Conservation (phyloP, 2,797 vertebrate genomes). For the Odontamblyopus rebecca region DNA sequence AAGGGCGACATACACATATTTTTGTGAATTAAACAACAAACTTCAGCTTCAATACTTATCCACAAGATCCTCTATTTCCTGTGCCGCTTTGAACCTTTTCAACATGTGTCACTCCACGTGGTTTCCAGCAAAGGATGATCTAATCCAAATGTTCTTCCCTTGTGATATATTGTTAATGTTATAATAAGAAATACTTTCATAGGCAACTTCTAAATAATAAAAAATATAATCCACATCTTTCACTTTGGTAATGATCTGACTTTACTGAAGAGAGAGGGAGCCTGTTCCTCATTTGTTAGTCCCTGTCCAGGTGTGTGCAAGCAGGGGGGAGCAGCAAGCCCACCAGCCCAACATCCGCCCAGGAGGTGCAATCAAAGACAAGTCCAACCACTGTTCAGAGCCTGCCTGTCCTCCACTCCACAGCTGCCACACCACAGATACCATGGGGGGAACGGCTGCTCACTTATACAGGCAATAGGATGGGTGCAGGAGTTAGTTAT, state of each 20-base stretch:
- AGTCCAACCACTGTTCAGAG: slow-evolving; percentile 65
- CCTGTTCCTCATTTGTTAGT: slow-evolving; percentile 1
- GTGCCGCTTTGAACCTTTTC: not conserved
- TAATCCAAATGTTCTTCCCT: no score
- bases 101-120: not conserved
- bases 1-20: not conserved
- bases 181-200: not conserved
- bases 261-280: slow-evolving; percentile 3
- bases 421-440: slow-evolving; percentile 39
- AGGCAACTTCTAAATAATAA: not conserved
- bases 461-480: not conserved
- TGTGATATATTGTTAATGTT: not conserved
- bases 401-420: slow-evolving; percentile 49
- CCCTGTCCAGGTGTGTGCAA: slow-evolving; percentile 15
- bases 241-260: not conserved
- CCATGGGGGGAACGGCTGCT: slow-evolving; percentile 8
- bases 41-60: no score
- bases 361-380: slow-evolving; percentile 73
- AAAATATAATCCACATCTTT: not conserved
- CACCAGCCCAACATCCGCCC: slow-evolving; percentile 66
- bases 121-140: not conserved
- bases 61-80: not conserved
- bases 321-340: slow-evolving; percentile 66
- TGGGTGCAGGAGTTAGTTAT: not conserved
- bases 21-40: no score